Base-by-base conservation (phyloP, 2,113 vertebrate species). In the Echinops telfairi region DNA sequence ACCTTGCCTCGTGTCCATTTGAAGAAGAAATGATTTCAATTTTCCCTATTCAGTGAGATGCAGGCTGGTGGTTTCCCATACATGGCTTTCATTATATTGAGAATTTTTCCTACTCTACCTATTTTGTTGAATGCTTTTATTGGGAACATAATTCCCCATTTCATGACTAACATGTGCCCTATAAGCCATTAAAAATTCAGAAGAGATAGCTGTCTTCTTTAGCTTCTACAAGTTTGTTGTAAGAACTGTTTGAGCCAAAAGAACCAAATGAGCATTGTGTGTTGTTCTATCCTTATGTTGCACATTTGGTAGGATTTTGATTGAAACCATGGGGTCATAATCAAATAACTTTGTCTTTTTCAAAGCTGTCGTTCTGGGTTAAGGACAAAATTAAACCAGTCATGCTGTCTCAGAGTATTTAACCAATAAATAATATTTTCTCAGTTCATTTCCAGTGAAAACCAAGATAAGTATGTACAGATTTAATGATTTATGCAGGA, bases 341-440 rank as follows among this genome's bases (percentile, higher is more conserved):
- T 93, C 22, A 90, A 91, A 87, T 86, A 84, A 82, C 33, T 25
- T 81, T 58, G 29, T 89, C n/a, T 89, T 92, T 92, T 76, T 76
- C 29, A 88, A 77, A 94, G 47, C 23, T 40, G 33, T 66, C 6
- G 16, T 57, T 57, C n/a, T 86, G 43, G 16, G 22, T 40, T 8
- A 81, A 71, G 27, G 10, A 78, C 47, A 68, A 88, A 93, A 20
- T 27, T 68, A n/a, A 84, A 77, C 4, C 1, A 80, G 78, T 31
- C 90, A 31, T n/a, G 43, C 6, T 88, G 2, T 73, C 47, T 89
- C 25, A 73, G 43, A 80, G 31, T 89, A 58, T n/a, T 64, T 58
- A 43, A 17, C 6, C 36, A 90, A 64, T 1, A 80, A 5, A 47
- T 60, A 23, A 47, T 33, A 68, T 79, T 85, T 64, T 86, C 29